Evolutionary conservation across 2,113 vertebrate genomes (phyloP).

Genomic region (Aleadryas rufinucha): DNA sequence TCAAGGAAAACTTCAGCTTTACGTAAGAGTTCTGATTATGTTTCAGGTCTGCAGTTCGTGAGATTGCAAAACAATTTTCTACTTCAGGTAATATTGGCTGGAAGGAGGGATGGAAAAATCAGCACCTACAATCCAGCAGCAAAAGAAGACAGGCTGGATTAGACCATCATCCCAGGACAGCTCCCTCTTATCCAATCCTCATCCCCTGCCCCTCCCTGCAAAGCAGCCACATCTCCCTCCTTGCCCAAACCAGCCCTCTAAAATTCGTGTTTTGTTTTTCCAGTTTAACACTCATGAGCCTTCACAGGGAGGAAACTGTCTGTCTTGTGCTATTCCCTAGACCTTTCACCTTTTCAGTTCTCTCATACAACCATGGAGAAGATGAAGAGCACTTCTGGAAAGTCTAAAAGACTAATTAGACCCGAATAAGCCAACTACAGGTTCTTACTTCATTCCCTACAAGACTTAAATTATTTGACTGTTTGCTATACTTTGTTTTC

Average conservation of each 20-base stretch:
- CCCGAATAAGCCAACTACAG: background rate
- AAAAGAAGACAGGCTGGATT: background rate
- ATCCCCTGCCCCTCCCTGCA: background rate
- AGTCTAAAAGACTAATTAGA: background rate
- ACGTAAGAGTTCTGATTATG: background rate
- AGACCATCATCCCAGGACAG: background rate
- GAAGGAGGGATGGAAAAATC: background rate
- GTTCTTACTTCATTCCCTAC: background rate
- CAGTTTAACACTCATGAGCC: background rate
- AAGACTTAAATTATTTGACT: background rate
- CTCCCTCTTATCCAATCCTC: background rate
- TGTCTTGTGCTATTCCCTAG: background rate
- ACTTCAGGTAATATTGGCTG: background rate
- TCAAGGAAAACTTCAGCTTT: background rate
- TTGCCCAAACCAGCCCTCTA: background rate
- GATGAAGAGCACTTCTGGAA: background rate
- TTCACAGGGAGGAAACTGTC: background rate
- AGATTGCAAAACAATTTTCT: background rate
- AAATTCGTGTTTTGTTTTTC: background rate
- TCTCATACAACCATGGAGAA: accelerated
- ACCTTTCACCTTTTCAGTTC: background rate
- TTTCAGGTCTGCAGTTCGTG: background rate
- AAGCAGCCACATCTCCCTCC: background rate
- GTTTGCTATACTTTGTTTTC: background rate
- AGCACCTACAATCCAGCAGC: background rate